A percentile compares a stretch with the other conserved stretches of the same genome.
Evolutionary conservation across 1,140 invertebrate species (phyloP).

Genomic region (Aphaenogaster ashmeadi): DNA sequence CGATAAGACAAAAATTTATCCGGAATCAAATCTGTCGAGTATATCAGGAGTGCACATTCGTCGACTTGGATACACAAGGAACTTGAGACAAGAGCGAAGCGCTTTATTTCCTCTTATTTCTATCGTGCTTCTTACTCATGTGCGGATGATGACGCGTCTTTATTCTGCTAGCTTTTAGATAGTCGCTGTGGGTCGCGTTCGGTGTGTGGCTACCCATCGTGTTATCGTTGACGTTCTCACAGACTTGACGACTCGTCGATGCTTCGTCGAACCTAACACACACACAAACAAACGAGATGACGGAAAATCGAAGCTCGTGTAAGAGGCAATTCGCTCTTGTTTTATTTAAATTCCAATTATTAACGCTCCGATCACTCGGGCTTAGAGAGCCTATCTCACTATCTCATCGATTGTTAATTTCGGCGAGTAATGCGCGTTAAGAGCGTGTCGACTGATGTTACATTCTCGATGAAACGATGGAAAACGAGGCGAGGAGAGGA

Average conservation of each 20-base stretch:
- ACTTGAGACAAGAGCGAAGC: conserved; percentile 50
- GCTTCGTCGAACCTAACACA: conserved; percentile 85
- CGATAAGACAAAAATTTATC: conserved; percentile 60
- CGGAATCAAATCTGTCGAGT: conserved; percentile 31
- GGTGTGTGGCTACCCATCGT: conserved; percentile 77
- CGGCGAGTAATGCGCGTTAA: conserved; percentile 32
- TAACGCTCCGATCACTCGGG: conserved; percentile 70
- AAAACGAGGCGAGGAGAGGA: conserved; percentile 47
- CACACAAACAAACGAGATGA: conserved; percentile 82
- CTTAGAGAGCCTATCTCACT: conserved; percentile 71
- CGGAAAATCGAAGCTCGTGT: conserved; percentile 61
- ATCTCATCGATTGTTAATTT: conserved; percentile 59
- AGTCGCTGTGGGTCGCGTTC: conserved; percentile 78
- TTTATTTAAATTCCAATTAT: conserved; percentile 55
- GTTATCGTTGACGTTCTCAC: conserved; percentile 81
- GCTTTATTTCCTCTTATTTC: conserved; percentile 85
- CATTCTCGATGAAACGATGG: conserved; percentile 31
- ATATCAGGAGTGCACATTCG: conserved; percentile 19
- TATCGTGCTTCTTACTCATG: conserved; percentile 83
- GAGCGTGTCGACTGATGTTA: conserved; percentile 17
- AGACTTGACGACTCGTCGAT: conserved; percentile 84
- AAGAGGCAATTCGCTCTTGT: conserved; percentile 26
- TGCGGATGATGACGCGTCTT: conserved; percentile 82
- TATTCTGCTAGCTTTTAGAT: conserved; percentile 81
- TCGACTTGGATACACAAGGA: conserved; percentile 44